Evolutionary conservation across 1,140 invertebrate species (phyloP).

Genomic region (Sitodiplosis mosellana): DNA sequence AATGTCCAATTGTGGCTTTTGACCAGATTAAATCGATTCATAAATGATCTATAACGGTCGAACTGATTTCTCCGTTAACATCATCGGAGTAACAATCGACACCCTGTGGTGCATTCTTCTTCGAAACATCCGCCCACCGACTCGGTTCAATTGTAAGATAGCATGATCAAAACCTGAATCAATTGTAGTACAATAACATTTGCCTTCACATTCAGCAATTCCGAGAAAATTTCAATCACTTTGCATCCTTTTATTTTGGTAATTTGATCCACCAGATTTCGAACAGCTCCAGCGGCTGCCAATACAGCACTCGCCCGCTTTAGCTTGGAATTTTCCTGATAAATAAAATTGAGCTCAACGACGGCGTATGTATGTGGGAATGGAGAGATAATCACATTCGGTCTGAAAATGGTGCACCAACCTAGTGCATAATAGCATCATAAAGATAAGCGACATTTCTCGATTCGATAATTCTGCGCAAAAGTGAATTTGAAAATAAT

Average conservation of each 20-base stretch:
- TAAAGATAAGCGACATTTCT: conserved; percentile 33
- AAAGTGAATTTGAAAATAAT: neutral
- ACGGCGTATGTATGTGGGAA: conserved; percentile 22
- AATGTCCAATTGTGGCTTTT: conserved; percentile 16
- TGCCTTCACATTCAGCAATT: conserved; percentile 47
- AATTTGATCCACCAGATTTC: conserved; percentile 52
- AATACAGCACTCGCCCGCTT: conserved; percentile 50
- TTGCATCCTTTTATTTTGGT: conserved; percentile 46
- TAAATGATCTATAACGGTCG: conserved; percentile 31
- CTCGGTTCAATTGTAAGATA: conserved; percentile 50
- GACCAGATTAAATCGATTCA: conserved; percentile 28
- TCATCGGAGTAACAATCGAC: conserved; percentile 51
- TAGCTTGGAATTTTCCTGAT: conserved; percentile 44
- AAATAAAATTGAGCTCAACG: conserved; percentile 57
- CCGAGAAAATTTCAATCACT: no score
- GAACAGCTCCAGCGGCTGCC: conserved; percentile 47
- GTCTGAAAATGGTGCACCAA: conserved; percentile 30
- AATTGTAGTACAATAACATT: conserved; percentile 44
- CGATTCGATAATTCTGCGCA: conserved; percentile 28
- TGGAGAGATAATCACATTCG: conserved; percentile 8
- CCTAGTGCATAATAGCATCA: conserved; percentile 33
- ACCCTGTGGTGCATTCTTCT: conserved; percentile 38
- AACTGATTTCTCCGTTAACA: conserved; percentile 44
- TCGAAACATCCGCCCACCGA: conserved; percentile 32
- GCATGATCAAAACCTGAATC: conserved; percentile 48